Evolutionary conservation across 2,888 invertebrate genomes (phyloP), one percentile per base, ranked within the genome.

Genomic region (Gnatocerus cornutus): DNA sequence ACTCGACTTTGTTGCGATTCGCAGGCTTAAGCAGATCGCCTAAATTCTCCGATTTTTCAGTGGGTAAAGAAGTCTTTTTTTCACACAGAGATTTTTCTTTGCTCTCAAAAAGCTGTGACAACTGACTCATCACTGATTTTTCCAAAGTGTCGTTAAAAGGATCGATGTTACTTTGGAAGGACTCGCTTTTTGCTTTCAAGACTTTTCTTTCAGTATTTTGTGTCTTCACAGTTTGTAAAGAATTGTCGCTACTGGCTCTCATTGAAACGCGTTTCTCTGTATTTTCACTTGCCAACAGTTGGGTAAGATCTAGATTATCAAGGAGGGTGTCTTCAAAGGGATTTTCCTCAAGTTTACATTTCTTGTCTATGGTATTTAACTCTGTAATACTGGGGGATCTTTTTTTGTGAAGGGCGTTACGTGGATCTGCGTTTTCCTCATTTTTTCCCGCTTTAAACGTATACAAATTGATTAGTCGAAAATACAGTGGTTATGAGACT

Each of bases 1-100:
- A 67, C 10, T 82, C 79, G 2, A 85, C 78, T 84, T 87, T 77
- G 83, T 83, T 75, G 82, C 84, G 71, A 84, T 83, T 71, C 9
- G n/a, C 58, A 9, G 55, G 52, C 29, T 63, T 71, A 7, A 71
- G 43, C 21, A 67, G 14, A 37, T 69, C 72, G 33, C 77, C 76
- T 3, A 56, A n/a, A 21, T 67, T 66, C 3, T 64, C 63, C 1
- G 10, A 12, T 41, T 41, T 41, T 3, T 10, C 13, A 2, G 10
- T 10, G 2, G 13, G 2, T 10, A 37, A n/a, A n/a, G 37, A 2
- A n/a, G 7, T 2, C 37, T 41, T 41, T 5, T 39, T n/a, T 3
- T n/a, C 3, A 4, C 21, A 4, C 21, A 3, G 21, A 1, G 21
- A 21, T 41, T 41, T 41, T n/a, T 41, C 41, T 2, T 33, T 41